A percentile compares a stretch with the other conserved stretches of the same genome.
Conservation (phyloP, 2,113 vertebrate species). For the Heterochromis multidens region DNA sequence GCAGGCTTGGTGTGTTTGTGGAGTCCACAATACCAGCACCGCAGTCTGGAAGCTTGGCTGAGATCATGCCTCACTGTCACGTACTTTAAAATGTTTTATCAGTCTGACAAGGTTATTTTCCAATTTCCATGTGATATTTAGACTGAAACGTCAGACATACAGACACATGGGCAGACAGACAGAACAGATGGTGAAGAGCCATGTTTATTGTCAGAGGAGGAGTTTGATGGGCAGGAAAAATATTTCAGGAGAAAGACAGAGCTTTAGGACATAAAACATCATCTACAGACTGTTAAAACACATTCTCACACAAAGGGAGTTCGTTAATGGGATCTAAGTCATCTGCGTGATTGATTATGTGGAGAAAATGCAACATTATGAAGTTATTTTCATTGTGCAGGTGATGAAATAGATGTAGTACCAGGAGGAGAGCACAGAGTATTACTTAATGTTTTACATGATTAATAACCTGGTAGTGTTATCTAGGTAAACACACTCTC, state of each 20-base stretch:
- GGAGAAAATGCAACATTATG: not conserved
- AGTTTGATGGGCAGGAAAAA: not conserved
- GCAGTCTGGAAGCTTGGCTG: not conserved
- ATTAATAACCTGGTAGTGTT: not conserved
- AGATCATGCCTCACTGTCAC: not conserved
- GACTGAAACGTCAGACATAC: not conserved
- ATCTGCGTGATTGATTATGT: constrained; percentile 34
- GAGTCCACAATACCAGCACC: not conserved
- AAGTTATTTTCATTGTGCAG: not conserved
- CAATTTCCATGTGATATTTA: not conserved
- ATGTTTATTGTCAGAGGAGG: constrained; percentile 20
- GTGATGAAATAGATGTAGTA: not conserved
- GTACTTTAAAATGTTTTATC: constrained; percentile 1
- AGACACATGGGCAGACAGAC: not conserved
- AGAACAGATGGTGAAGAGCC: constrained; percentile 37
- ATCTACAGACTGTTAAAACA: constrained; percentile 10
- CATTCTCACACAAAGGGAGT: not conserved
- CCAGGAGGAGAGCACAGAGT: not conserved
- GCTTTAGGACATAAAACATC: constrained; percentile 40
- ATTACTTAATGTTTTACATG: not conserved
- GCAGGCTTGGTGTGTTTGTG: no score
- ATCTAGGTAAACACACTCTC: constrained; percentile 7
- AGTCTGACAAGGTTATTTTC: not conserved
- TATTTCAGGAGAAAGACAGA: constrained; percentile 17
- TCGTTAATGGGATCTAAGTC: constrained; percentile 31